phyloP scores from a whole-genome alignment of 1,140 invertebrate species.

The Danaus melanippus region DNA sequence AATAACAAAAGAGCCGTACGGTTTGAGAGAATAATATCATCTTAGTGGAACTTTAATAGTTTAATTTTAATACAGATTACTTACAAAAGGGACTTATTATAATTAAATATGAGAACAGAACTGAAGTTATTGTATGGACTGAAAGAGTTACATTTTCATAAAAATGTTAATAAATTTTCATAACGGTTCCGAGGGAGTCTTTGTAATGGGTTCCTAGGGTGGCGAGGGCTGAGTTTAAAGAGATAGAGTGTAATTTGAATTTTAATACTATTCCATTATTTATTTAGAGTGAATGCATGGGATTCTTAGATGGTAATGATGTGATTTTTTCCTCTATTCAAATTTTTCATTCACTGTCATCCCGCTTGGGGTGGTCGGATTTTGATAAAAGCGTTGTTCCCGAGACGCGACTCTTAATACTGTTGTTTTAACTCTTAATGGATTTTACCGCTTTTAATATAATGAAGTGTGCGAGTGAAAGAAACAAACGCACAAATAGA shows the following conservation, averaged over 20 bases:
- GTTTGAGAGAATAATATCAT: no score
- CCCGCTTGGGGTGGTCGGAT: slow-evolving; percentile 2
- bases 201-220: slow-evolving; percentile 47
- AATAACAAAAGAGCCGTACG: no score
- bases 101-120: no score
- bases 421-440: no score
- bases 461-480: no score
- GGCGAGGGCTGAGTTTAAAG: slow-evolving; percentile 36
- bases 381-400: not conserved
- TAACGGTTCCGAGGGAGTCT: slow-evolving; percentile 24
- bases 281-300: slow-evolving; percentile 53
- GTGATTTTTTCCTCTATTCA: slow-evolving; percentile 32
- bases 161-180: slow-evolving; percentile 57
- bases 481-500: no score
- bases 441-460: no score
- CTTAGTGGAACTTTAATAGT: no score
- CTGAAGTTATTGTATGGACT: no score
- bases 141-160: slow-evolving; percentile 20
- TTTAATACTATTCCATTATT: slow-evolving; percentile 53
- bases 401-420: not conserved
- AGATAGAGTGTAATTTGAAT: slow-evolving; percentile 55
- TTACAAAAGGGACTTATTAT: no score
- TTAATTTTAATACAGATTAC: no score
- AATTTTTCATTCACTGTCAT: slow-evolving; percentile 20
- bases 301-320: slow-evolving; percentile 36